Evolutionary conservation across 53 echinoderm and acorn worm genomes (phyloP).

Genomic region (Hippasteria phrygiana): DNA sequence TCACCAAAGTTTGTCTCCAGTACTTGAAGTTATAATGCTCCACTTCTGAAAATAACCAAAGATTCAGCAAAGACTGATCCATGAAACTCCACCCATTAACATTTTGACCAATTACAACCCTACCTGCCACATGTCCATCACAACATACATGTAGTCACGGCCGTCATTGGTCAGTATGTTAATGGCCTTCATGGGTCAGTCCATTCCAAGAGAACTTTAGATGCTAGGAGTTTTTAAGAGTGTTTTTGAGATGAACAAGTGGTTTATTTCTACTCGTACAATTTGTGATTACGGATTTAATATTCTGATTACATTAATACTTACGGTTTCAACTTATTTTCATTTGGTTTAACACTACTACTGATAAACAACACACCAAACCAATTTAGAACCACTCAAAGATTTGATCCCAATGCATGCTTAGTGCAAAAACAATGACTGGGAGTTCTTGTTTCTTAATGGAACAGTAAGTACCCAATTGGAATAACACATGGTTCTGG

Average conservation of each 20-base stretch:
- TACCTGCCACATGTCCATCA: no score
- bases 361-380: constrained; percentile 44
- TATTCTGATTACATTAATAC: neutral
- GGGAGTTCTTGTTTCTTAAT: neutral
- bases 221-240: neutral
- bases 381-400: neutral
- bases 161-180: no score
- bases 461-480: neutral
- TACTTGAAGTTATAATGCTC: no score
- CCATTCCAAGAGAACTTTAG: no score
- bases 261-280: constrained; percentile 13
- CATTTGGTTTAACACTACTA: constrained; percentile 37
- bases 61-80: no score
- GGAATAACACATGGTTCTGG: neutral
- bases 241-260: neutral
- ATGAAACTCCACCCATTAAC: no score
- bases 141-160: no score
- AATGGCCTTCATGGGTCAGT: no score
- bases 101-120: no score
- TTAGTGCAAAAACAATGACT: neutral
- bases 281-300: neutral
- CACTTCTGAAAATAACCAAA: no score
- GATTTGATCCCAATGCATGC: constrained; percentile 32
- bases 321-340: neutral
- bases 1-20: no score